Percentiles rank a stretch among this genome's conserved stretches.
phyloP scores from a whole-genome alignment of 2,888 invertebrate species.

The Keiferia lycopersicella region DNA sequence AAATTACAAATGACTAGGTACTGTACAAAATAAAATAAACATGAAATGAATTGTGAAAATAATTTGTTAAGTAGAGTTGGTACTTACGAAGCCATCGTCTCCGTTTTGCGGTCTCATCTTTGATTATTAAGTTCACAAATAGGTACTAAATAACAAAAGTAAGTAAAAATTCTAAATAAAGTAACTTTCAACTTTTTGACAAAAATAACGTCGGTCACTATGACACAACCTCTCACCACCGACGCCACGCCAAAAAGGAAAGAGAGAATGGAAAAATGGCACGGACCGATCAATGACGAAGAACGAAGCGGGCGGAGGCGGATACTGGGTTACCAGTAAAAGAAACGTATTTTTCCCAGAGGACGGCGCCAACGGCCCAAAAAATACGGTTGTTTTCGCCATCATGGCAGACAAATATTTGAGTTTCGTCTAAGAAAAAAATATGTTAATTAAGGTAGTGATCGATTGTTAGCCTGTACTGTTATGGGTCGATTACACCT shows the following conservation, averaged over 20 bases:
- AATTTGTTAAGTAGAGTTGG: constrained; percentile 1
- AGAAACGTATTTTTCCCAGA: background rate
- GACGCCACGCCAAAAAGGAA: constrained; percentile 68
- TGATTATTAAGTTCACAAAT: background rate
- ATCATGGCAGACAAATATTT: too few relatives aligned
- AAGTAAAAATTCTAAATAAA: constrained; percentile 22
- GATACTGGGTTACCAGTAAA: background rate
- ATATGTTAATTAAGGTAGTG: too few relatives aligned
- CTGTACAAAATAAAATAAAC: background rate
- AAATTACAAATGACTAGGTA: background rate
- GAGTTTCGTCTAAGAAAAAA: too few relatives aligned
- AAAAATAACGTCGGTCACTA: background rate
- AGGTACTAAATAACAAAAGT: constrained; percentile 23
- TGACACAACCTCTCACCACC: constrained; percentile 46
- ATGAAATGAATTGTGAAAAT: constrained; percentile 2
- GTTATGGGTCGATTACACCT: too few relatives aligned
- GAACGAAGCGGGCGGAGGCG: background rate
- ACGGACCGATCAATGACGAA: background rate
- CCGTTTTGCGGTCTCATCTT: constrained; percentile 76
- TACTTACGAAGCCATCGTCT: constrained; percentile 76
- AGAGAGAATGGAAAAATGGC: constrained; percentile 23
- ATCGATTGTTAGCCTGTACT: too few relatives aligned
- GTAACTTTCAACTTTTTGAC: constrained; percentile 38
- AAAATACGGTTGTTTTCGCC: too few relatives aligned
- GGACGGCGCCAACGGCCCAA: too few relatives aligned